A percentile compares a stretch with the other conserved stretches of the same genome.
Evolutionary conservation across 2,797 vertebrate genomes (phyloP).

Genomic region (Parotocinclus haroldoi): DNA sequence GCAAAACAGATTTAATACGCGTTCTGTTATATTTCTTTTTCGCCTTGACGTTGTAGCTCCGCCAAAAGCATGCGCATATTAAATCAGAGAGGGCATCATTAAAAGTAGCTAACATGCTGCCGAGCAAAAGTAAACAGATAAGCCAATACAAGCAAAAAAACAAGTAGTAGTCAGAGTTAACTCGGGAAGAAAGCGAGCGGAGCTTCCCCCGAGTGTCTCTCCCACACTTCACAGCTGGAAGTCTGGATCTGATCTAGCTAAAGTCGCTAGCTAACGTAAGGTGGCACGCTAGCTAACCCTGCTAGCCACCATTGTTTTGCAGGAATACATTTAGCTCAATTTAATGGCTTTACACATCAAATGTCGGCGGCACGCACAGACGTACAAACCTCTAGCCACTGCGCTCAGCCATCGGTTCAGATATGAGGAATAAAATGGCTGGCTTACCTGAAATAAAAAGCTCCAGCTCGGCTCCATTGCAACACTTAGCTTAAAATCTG

Average conservation of each 20-base stretch:
- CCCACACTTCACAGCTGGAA: constrained; percentile 51
- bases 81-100: constrained; percentile 39
- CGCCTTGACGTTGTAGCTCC: constrained; percentile 16
- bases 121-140: constrained; percentile 27
- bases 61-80: constrained; percentile 24
- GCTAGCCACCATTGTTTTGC: constrained; percentile 73
- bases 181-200: background rate
- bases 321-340: constrained; percentile 57
- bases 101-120: constrained; percentile 26
- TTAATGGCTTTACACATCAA: constrained; percentile 29
- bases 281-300: constrained; percentile 48
- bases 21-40: background rate
- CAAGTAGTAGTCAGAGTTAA: background rate
- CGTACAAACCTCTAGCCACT: background rate
- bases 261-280: constrained; percentile 47
- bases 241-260: constrained; percentile 56
- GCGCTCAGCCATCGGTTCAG: constrained; percentile 1
- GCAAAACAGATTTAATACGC: background rate
- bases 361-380: background rate
- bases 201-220: constrained; percentile 24
- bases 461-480: constrained; percentile 78
- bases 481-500: constrained; percentile 53
- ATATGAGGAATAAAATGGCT: background rate
- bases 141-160: background rate
- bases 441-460: constrained; percentile 79